Percentiles rank a stretch among this genome's conserved stretches.
Evolutionary conservation across 2,888 invertebrate species (phyloP).

Genomic region (Lysandra coridon): DNA sequence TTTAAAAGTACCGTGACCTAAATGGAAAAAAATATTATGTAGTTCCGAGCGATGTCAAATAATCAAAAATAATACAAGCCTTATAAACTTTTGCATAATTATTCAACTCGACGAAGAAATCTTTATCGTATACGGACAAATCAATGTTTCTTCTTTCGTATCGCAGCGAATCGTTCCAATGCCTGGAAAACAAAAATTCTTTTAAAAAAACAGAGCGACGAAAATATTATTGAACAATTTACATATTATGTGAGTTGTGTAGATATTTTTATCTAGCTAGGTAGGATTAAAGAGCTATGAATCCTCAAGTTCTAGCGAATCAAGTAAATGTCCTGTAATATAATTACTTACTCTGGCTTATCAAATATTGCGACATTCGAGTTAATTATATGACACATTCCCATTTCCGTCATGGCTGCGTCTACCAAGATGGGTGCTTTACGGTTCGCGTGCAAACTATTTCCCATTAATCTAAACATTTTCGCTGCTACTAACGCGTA

Average conservation of each 20-base stretch:
- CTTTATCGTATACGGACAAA: constrained; percentile 65
- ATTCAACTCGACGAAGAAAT: constrained; percentile 61
- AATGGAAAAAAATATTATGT: not conserved
- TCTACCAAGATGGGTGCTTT: constrained; percentile 71
- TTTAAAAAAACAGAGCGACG: no score
- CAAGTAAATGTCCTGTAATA: not conserved
- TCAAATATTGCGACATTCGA: constrained; percentile 82
- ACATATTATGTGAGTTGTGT: no score
- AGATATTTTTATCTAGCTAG: no score
- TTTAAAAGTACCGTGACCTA: not conserved
- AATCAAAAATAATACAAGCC: constrained; percentile 47
- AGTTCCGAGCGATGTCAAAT: not conserved
- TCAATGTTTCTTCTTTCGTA: constrained; percentile 62
- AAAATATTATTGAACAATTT: no score
- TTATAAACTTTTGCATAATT: constrained; percentile 63
- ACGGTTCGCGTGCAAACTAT: constrained; percentile 53
- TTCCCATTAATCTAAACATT: constrained; percentile 54
- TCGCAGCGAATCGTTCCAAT: constrained; percentile 49
- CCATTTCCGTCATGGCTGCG: constrained; percentile 83
- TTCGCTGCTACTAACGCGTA: constrained; percentile 55
- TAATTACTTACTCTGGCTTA: constrained; percentile 70
- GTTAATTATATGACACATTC: constrained; percentile 85
- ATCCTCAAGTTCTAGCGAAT: no score
- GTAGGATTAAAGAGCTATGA: no score
- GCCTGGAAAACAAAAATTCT: constrained; percentile 49